A percentile compares a stretch with the other conserved stretches of the same genome.
These are phyloP conservation scores for Haliclona indistincta DNA, from an alignment of 37 sponge, comb jelly and placozoan species.

Conservation along the genomic window DNA sequence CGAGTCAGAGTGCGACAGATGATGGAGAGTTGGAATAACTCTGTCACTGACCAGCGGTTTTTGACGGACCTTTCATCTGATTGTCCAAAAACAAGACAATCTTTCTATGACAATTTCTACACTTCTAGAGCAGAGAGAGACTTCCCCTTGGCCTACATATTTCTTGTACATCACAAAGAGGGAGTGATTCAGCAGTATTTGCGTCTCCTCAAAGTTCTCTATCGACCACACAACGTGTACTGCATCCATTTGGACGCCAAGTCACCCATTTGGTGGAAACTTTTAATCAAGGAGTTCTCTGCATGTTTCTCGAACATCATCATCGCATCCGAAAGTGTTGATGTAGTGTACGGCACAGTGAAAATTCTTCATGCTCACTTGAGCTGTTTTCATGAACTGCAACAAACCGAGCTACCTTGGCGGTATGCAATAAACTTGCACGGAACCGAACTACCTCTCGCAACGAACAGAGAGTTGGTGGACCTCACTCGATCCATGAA, in stretches of 20 bases:
- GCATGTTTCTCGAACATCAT: background rate
- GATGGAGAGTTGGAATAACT: conserved; percentile 1
- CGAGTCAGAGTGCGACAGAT: no score
- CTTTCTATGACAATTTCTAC: background rate
- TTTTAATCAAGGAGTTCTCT: background rate
- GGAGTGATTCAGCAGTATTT: background rate
- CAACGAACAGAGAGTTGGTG: background rate
- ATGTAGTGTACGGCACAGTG: background rate
- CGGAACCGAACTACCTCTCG: conserved; percentile 1
- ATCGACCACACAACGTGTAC: background rate
- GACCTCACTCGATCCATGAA: background rate
- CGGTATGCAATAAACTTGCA: background rate
- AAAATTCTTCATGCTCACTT: conserved; percentile 4
- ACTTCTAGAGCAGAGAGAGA: background rate
- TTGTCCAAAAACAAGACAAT: background rate
- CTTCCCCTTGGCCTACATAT: background rate
- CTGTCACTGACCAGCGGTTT: background rate
- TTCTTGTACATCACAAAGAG: background rate
- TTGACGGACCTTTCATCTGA: background rate
- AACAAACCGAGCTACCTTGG: background rate
- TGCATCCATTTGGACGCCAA: conserved; percentile 4
- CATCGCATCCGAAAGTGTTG: background rate
- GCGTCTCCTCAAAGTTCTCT: conserved; percentile 1
- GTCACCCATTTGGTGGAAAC: background rate
- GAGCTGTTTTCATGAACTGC: background rate